Percentiles rank a stretch among this genome's conserved stretches.
phyloP scores from a whole-genome alignment of 2,113 vertebrate species.

The Neotoma lepida region DNA sequence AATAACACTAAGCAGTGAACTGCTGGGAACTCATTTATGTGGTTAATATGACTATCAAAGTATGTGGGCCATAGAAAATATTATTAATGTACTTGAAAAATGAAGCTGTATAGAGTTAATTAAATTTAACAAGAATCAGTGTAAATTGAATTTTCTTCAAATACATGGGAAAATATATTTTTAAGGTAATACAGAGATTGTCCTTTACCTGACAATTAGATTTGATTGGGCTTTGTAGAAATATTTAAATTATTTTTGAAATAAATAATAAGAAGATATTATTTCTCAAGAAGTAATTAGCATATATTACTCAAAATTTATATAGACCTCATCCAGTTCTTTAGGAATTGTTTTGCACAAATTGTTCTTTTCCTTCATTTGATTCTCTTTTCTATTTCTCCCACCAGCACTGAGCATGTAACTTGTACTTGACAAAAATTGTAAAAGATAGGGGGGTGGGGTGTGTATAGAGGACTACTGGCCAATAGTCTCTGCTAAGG shows the following conservation, averaged over 20 bases:
- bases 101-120: constrained; percentile 38
- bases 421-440: neutral
- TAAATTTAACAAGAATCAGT: constrained; percentile 72
- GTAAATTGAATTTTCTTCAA: constrained; percentile 79
- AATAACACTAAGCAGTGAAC: constrained; percentile 61
- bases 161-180: constrained; percentile 75
- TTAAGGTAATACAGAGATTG: constrained; percentile 72
- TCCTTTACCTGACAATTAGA: constrained; percentile 78
- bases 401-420: neutral
- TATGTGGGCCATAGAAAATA: constrained; percentile 27
- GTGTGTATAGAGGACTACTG: neutral
- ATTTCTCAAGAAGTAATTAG: constrained; percentile 58
- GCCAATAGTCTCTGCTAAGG: neutral
- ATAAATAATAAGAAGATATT: constrained; percentile 60
- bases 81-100: constrained; percentile 57
- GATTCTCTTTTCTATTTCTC: neutral
- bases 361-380: neutral
- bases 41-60: constrained; percentile 5
- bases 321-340: neutral
- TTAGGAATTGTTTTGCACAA: neutral
- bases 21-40: neutral
- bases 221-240: constrained; percentile 85
- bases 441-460: neutral
- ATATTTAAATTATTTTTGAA: constrained; percentile 71
- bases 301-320: constrained; percentile 36